These are phyloP conservation scores for Dasysyrphus tricinctus DNA, from an alignment of 2,888 invertebrate genomes.

Conservation along the genomic window DNA sequence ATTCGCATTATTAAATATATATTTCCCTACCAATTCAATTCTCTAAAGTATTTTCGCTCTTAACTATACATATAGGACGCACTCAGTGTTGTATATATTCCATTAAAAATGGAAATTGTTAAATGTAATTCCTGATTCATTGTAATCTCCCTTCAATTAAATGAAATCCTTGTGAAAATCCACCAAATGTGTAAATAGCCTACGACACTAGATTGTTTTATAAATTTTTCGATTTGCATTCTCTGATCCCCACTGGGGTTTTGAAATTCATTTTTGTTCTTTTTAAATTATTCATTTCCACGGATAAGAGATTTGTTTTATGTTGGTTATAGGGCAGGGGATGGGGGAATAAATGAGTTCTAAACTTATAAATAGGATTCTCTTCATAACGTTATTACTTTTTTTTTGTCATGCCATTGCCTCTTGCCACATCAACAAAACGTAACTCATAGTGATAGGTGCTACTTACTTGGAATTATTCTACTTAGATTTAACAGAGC, in stretches of 20 bases:
- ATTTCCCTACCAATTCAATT: not conserved
- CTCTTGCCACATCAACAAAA: not conserved
- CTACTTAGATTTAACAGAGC: not conserved
- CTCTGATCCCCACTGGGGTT: constrained; percentile 48
- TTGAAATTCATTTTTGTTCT: constrained; percentile 45
- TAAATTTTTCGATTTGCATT: constrained; percentile 59
- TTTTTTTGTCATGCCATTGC: not conserved
- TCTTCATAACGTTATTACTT: not conserved
- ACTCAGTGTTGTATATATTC: constrained; percentile 2
- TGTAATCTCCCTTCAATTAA: constrained; percentile 68
- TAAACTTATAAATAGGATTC: not conserved
- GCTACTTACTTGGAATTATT: no score
- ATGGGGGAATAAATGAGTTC: not conserved
- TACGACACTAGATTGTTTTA: constrained; percentile 44
- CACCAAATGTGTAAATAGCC: constrained; percentile 54
- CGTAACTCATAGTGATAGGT: not conserved
- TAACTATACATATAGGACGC: not conserved
- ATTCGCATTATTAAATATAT: not conserved
- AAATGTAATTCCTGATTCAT: constrained; percentile 45
- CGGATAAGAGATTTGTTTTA: constrained; percentile 18
- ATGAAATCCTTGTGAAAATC: constrained; percentile 50
- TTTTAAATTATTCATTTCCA: constrained; percentile 52
- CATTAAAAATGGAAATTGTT: constrained; percentile 52
- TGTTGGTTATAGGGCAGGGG: not conserved
- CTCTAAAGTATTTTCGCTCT: not conserved